Evolutionary conservation across 1,140 invertebrate genomes (phyloP).

Genomic region (Drosophila melanica): DNA sequence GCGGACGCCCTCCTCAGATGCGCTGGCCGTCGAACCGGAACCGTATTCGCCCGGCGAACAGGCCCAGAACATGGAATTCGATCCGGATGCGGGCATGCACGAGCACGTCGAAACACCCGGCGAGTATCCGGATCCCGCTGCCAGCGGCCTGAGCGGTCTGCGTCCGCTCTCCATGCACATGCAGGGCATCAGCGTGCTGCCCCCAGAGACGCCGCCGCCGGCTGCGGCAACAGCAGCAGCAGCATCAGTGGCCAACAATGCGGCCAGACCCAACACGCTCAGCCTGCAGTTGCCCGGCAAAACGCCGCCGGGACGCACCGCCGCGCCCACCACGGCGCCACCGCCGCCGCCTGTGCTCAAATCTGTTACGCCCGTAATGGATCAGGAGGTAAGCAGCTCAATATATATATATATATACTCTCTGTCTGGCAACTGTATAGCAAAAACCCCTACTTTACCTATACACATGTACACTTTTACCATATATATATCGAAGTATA

Average conservation of each 20-base stretch:
- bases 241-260: neutral
- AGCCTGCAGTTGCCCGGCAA: slow-evolving; percentile 63
- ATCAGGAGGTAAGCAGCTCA: slow-evolving; percentile 86
- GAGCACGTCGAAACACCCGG: slow-evolving; percentile 89
- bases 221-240: neutral
- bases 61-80: slow-evolving; percentile 85
- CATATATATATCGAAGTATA: slow-evolving; percentile 9
- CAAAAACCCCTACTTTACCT: slow-evolving; percentile 3
- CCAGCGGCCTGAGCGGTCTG: slow-evolving; percentile 89
- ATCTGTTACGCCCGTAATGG: slow-evolving; percentile 86
- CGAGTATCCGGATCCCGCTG: slow-evolving; percentile 89
- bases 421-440: slow-evolving; percentile 27
- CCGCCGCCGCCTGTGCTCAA: slow-evolving; percentile 85
- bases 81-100: slow-evolving; percentile 79
- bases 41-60: slow-evolving; percentile 83
- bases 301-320: slow-evolving; percentile 40
- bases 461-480: slow-evolving; percentile 2
- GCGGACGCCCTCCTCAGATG: slow-evolving; percentile 75
- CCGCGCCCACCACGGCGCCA: slow-evolving; percentile 84
- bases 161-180: slow-evolving; percentile 87
- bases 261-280: slow-evolving; percentile 53
- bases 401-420: neutral
- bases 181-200: slow-evolving; percentile 85
- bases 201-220: slow-evolving; percentile 85
- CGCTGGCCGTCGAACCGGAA: slow-evolving; percentile 82